Evolutionary conservation across 2,888 invertebrate species (phyloP).

Genomic region (Acrocyrtus sp.): DNA sequence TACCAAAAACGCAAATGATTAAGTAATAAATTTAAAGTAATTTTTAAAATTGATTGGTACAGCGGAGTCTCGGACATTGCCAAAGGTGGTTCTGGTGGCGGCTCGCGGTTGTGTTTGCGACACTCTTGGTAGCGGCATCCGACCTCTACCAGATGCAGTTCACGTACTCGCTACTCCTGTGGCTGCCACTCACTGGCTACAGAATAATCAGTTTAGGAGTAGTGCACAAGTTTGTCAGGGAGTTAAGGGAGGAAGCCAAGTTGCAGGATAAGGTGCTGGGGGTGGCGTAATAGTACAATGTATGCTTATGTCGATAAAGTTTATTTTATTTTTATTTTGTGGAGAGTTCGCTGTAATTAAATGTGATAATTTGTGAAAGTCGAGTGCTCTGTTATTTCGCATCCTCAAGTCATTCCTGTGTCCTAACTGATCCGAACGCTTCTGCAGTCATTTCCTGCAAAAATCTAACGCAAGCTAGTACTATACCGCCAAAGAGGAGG

Average conservation of each 20-base stretch:
- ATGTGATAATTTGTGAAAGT: too few species aligned
- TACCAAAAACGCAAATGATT: not conserved
- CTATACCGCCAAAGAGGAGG: too few species aligned
- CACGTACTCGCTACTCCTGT: slow-evolving; percentile 45
- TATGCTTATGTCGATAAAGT: too few species aligned
- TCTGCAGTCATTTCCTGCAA: too few species aligned
- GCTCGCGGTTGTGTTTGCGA: slow-evolving; percentile 20
- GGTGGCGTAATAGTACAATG: too few species aligned
- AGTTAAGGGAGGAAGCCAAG: slow-evolving; percentile 7
- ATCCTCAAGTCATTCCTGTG: too few species aligned
- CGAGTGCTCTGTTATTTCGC: too few species aligned
- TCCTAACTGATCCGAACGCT: too few species aligned
- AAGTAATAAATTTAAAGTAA: not conserved
- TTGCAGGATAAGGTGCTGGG: slow-evolving; percentile 16
- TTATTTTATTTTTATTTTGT: too few species aligned
- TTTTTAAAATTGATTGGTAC: slow-evolving; percentile 1
- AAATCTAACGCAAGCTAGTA: too few species aligned
- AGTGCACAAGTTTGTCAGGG: slow-evolving; percentile 25
- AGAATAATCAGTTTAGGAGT: slow-evolving; percentile 24
- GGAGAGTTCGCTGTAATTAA: too few species aligned
- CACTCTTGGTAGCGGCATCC: slow-evolving; percentile 18
- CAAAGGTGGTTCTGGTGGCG: slow-evolving; percentile 55
- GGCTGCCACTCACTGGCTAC: slow-evolving; percentile 43
- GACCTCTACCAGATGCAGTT: slow-evolving; percentile 50
- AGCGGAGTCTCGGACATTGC: slow-evolving; percentile 44